Base-by-base conservation (phyloP, 2,888 invertebrate species). In the Stenurella melanura region DNA sequence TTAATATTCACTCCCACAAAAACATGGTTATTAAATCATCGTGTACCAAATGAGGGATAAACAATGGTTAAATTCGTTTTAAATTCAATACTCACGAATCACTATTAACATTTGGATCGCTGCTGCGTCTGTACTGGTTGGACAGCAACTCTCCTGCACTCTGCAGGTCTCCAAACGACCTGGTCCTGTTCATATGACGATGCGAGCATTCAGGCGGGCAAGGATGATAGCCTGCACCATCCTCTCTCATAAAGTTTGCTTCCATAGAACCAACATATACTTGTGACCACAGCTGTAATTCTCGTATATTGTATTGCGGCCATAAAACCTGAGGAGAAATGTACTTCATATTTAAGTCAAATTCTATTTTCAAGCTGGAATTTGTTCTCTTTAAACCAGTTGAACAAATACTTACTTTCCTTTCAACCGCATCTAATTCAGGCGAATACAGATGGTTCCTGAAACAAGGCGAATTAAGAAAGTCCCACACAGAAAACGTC, bases 401-500 rank as follows among this genome's bases (percentile, higher is more conserved):
- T 42, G 12, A 17, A 63, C 7, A 63, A 63, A 34, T 63, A 85
- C 87, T 84, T 87, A 93, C 93, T 90, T 91, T 90, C 83, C 86
- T 87, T 19, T 83, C 79, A 64, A 80, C 82, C 9, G 80, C 72
- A 76, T 90, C 90, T 77, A 90, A 89, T 56, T 89, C 88, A 1
- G 91, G 90, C 21, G 91, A 91, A 90, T 97, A 98, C 42, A 98
- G 92, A 85, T 96, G 96, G 92, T 98, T 98, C 85, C 93, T 92
- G 90, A 97, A 98, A 83, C 94, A 93, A 50, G 93, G 92, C 76
- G 94, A 93, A 77, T 93, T 93, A 80, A 98, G 91, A 88, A 97
- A 94, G 76, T 94, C 93, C 98, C 98, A 98, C 73, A 98, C 95
- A 18, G 96, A 95, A 88, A 96, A 95, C 5, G 95, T 93, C 82